Evolutionary conservation across 2,888 invertebrate species (phyloP).

Genomic region (Baronia brevicornis): DNA sequence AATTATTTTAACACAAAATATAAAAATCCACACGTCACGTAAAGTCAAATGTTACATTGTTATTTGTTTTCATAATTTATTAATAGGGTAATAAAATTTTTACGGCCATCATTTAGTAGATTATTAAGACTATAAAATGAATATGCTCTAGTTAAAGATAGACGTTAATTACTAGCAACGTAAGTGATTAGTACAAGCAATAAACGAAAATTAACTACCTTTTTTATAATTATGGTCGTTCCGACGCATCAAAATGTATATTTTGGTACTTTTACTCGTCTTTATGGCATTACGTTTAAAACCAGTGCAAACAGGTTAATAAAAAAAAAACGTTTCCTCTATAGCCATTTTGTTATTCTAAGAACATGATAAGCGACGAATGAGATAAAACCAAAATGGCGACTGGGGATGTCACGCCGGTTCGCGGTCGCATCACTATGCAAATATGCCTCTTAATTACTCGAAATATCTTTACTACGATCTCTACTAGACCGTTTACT

Average conservation of each 20-base stretch:
- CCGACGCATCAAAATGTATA: slow-evolving; percentile 45
- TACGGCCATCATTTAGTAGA: slow-evolving; percentile 45
- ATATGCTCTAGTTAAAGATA: slow-evolving; percentile 54
- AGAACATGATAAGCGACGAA: slow-evolving; percentile 42
- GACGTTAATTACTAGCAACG: slow-evolving; percentile 48
- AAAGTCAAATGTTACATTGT: slow-evolving; percentile 15
- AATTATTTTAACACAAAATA: slow-evolving; percentile 1
- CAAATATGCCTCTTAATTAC: slow-evolving; percentile 62
- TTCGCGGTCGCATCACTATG: slow-evolving; percentile 48
- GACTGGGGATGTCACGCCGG: slow-evolving; percentile 45
- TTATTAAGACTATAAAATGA: slow-evolving; percentile 51
- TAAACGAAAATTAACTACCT: slow-evolving; percentile 53
- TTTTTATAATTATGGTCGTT: slow-evolving; percentile 48
- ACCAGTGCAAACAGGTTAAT: slow-evolving; percentile 40
- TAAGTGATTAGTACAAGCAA: slow-evolving; percentile 44
- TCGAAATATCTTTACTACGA: slow-evolving; percentile 56
- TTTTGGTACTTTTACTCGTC: slow-evolving; percentile 27
- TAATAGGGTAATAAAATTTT: slow-evolving; percentile 20
- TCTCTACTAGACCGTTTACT: slow-evolving; percentile 54
- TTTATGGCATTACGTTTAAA: slow-evolving; percentile 30
- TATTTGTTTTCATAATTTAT: slow-evolving; percentile 17
- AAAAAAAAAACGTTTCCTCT: slow-evolving; percentile 39
- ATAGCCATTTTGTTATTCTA: slow-evolving; percentile 42
- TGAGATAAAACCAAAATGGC: slow-evolving; percentile 54
- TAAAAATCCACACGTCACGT: slow-evolving; percentile 1